Evolutionary conservation across 2,888 invertebrate genomes (phyloP).

Genomic region (Chloroclysta siterata): DNA sequence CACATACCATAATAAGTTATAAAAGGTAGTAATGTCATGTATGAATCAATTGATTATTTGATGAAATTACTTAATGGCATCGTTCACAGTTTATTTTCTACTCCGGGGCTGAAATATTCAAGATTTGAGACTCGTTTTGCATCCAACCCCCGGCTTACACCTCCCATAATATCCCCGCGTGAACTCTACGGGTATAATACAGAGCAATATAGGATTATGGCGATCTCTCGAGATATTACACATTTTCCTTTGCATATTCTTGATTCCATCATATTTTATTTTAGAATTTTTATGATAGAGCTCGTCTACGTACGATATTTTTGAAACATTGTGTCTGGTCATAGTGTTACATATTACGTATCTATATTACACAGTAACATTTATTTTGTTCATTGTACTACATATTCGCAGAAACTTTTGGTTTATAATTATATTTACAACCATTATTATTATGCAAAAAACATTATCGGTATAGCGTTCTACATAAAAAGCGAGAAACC

Average conservation of each 20-base stretch:
- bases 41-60: too few relatives aligned
- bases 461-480: not conserved
- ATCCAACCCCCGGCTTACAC: conserved; percentile 32
- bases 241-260: conserved; percentile 35
- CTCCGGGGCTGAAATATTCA: conserved; percentile 29
- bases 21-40: too few relatives aligned
- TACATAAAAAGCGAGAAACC: not conserved
- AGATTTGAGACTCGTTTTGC: conserved; percentile 31
- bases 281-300: conserved; percentile 16
- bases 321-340: too few relatives aligned
- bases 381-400: not conserved
- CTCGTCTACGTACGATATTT: not conserved
- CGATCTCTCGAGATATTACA: conserved; percentile 32
- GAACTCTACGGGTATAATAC: conserved; percentile 31
- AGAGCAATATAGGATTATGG: conserved; percentile 37
- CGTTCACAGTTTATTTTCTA: conserved; percentile 14
- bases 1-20: too few relatives aligned
- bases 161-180: conserved; percentile 33
- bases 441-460: not conserved
- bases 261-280: conserved; percentile 30
- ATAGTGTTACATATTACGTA: not conserved
- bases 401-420: not conserved
- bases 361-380: not conserved
- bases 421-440: not conserved
- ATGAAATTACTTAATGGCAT: not conserved